A percentile compares a stretch with the other conserved stretches of the same genome.
Evolutionary conservation across 1,140 invertebrate species (phyloP).

Genomic region (Drosophila sucinea): DNA sequence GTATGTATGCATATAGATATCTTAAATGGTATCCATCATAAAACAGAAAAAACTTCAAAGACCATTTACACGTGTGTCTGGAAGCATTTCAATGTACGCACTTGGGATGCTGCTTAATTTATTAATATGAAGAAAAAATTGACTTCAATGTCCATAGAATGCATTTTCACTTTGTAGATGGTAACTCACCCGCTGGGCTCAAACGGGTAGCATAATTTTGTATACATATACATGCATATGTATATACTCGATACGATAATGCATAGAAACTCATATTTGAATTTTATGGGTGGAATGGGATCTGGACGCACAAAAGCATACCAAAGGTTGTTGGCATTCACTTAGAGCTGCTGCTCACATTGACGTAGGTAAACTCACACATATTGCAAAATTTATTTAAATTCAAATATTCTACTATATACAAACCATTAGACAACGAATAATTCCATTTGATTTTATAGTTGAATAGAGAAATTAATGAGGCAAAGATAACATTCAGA

Average conservation of each 20-base stretch:
- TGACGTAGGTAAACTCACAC: constrained; percentile 25
- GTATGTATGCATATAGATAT: background rate
- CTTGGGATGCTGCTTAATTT: constrained; percentile 51
- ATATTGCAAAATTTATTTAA: constrained; percentile 24
- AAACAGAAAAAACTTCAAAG: constrained; percentile 57
- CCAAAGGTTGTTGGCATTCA: constrained; percentile 51
- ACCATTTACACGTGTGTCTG: constrained; percentile 24
- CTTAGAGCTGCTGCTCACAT: constrained; percentile 32
- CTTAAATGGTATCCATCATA: constrained; percentile 37
- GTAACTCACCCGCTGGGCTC: constrained; percentile 35
- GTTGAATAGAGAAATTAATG: background rate
- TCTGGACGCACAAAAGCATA: constrained; percentile 34
- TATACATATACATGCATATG: background rate
- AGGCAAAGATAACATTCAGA: background rate
- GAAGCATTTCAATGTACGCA: constrained; percentile 46
- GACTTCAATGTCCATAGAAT: constrained; percentile 20
- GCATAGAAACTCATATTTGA: constrained; percentile 44
- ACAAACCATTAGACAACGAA: constrained; percentile 8
- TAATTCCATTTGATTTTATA: constrained; percentile 2
- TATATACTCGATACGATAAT: constrained; percentile 9
- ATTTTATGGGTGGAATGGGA: constrained; percentile 40
- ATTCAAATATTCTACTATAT: constrained; percentile 11
- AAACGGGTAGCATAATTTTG: constrained; percentile 27
- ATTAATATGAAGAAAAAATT: constrained; percentile 55
- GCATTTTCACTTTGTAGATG: constrained; percentile 17